Evolutionary conservation across 1,140 invertebrate genomes (phyloP), one percentile per base, ranked within the genome.

Genomic region (Sinonovacula constricta): DNA sequence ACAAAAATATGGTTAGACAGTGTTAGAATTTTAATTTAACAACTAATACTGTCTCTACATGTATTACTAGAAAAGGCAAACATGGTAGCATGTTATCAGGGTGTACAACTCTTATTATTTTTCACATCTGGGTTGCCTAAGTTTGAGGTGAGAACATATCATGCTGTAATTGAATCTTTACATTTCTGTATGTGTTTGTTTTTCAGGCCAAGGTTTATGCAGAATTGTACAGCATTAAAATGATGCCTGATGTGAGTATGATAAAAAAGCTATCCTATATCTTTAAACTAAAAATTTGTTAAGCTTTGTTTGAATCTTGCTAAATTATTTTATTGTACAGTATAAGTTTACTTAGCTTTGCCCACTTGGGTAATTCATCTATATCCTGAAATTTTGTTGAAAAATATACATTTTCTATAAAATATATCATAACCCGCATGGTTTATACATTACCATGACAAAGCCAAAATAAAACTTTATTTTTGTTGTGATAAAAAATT

Each of bases 171-270:
- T 53, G 7, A 57, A 49, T 54, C 12, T 4, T 71, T 18, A 53
- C 3, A 51, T 33, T 39, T 4, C n/a, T 60, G 36, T 15, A 51
- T 51, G 18, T 75, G 10, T 22, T 1, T 39, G 57, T 26, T 69
- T 66, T 76, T 18, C 74, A 76, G 74, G 54, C 34, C 7, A 76
- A 76, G 36, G 22, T 76, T 26, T 33, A 67, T 10, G 65, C 63
- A 15, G 68, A 67, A 31, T 53, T 76, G 59, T 90, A 88, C 80
- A 65, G 76, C 53, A 74, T 88, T 14, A 86, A 82, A 59, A 63
- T 89, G 51, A 78, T 84, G 67, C 81, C 85, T 69, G 87, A 90
- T 62, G 88, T 89, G 83, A 84, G 85, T 84, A 75, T 4, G n/a
- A 60, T 24, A n/a, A 3, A 63, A 10, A 4, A 60, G 22, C 22